Evolutionary conservation across 2,888 invertebrate genomes (phyloP).

Genomic region (Periphyllus acericola): DNA sequence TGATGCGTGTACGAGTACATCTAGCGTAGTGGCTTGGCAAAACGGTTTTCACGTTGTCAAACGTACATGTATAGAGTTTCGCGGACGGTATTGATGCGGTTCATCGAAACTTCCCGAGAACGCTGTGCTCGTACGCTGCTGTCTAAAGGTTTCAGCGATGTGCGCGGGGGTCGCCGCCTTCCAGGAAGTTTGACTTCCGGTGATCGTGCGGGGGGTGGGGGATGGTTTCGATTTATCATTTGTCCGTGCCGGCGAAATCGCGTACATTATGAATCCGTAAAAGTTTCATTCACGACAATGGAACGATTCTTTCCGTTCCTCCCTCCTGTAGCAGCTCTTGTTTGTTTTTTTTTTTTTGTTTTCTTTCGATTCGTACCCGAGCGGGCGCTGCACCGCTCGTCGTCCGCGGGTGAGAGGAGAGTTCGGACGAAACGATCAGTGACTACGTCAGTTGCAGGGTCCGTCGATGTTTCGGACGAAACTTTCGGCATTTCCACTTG

Average conservation of each 20-base stretch:
- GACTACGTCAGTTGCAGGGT: not conserved
- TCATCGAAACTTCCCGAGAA: slow-evolving; percentile 3
- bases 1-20: no score
- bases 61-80: not conserved
- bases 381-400: not conserved
- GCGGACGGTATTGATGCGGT: not conserved
- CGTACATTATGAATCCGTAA: slow-evolving; percentile 52
- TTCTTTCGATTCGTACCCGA: not conserved
- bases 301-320: not conserved
- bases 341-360: no score
- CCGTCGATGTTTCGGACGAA: not conserved
- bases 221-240: slow-evolving; percentile 46
- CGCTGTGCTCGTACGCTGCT: not conserved
- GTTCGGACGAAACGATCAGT: not conserved
- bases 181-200: slow-evolving; percentile 47
- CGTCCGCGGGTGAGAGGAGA: not conserved
- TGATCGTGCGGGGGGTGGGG: not conserved
- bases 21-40: not conserved
- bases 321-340: not conserved
- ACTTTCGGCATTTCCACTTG: not conserved
- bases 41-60: not conserved
- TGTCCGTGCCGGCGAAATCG: not conserved
- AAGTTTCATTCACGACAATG: slow-evolving; percentile 47
- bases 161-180: not conserved
- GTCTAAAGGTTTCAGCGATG: slow-evolving; percentile 3